Evolutionary conservation across 2,113 vertebrate genomes (phyloP).

Genomic region (Pogonocichla stellata): DNA sequence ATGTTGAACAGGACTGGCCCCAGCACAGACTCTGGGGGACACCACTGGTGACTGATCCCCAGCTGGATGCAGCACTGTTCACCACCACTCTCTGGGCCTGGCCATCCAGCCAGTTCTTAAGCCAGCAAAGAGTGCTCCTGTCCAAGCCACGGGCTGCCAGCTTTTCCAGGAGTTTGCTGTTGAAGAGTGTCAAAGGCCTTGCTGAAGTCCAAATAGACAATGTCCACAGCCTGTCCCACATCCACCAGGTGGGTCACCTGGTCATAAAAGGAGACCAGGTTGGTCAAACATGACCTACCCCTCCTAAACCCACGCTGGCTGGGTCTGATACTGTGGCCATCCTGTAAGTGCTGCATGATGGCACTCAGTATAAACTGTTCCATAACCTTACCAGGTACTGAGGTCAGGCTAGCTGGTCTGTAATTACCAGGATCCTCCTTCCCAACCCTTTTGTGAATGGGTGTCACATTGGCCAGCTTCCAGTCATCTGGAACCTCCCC

Average conservation of each 20-base stretch:
- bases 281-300: not conserved
- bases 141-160: no score
- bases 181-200: no score
- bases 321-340: no score
- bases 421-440: not conserved
- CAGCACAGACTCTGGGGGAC: not conserved
- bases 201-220: no score
- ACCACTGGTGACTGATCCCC: not conserved
- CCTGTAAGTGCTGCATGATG: not conserved
- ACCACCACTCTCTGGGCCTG: not conserved
- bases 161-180: no score
- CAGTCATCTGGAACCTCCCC: not conserved
- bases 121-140: not conserved
- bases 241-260: not conserved
- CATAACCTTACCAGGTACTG: no score
- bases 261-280: not conserved
- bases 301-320: not conserved
- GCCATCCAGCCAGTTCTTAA: not conserved
- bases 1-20: not conserved
- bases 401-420: not conserved
- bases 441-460: not conserved
- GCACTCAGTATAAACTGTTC: not conserved
- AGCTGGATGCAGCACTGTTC: not conserved
- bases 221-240: not conserved
- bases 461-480: not conserved